Conservation (phyloP, 2,888 invertebrate genomes). For the Diaprepes abbreviatus region DNA sequence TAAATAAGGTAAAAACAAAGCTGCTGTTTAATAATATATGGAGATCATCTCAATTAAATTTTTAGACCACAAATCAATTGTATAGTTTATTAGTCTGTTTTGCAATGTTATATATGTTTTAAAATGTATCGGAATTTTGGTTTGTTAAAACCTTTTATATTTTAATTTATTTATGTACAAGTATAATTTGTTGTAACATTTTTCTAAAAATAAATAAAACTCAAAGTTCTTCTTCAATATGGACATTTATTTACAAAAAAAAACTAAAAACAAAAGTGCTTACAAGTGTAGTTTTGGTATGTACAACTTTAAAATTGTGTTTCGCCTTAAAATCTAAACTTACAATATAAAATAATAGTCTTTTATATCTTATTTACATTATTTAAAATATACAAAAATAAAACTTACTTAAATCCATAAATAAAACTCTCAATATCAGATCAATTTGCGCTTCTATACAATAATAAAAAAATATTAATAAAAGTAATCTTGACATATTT, state of each 20-base stretch:
- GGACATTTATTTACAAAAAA: constrained; percentile 51
- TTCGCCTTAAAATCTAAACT: constrained; percentile 32
- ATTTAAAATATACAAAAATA: constrained; percentile 47
- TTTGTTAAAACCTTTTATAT: too few relatives aligned
- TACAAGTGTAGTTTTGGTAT: constrained; percentile 47
- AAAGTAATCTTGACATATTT: constrained; percentile 23
- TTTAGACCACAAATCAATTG: too few relatives aligned
- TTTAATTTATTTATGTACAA: background rate
- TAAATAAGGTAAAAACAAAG: too few relatives aligned
- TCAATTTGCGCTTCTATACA: constrained; percentile 40
- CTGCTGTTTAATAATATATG: too few relatives aligned
- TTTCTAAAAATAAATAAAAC: background rate
- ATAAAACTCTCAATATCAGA: constrained; percentile 43
- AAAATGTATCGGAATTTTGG: too few relatives aligned
- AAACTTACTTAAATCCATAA: constrained; percentile 37
- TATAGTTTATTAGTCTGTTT: too few relatives aligned
- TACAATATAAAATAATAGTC: constrained; percentile 41
- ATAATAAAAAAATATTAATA: constrained; percentile 28
- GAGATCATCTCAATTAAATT: too few relatives aligned
- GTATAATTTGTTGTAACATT: background rate
- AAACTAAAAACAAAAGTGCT: constrained; percentile 49
- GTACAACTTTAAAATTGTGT: constrained; percentile 39
- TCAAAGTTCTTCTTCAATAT: constrained; percentile 34
- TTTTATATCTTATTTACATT: constrained; percentile 47
- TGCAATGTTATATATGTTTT: too few relatives aligned